These are phyloP conservation scores for Colletes collaris DNA, from an alignment of 2,888 invertebrate species.

Conservation along the genomic window DNA sequence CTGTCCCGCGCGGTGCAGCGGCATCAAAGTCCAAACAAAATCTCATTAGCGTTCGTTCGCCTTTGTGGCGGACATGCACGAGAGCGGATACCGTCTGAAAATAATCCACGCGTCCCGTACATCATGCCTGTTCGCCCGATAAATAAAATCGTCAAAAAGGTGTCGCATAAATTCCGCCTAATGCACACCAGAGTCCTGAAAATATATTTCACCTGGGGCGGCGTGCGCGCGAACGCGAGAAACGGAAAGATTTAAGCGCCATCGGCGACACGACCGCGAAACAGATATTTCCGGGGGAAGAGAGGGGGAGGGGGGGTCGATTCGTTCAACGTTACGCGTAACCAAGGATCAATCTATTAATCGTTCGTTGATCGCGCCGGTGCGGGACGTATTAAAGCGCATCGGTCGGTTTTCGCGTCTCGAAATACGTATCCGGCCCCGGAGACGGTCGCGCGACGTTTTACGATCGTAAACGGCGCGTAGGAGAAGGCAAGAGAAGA, in stretches of 20 bases:
- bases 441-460: conserved; percentile 42
- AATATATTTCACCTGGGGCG: conserved; percentile 19
- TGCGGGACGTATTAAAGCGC: conserved; percentile 10
- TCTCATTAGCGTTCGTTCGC: conserved; percentile 7
- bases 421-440: conserved; percentile 62
- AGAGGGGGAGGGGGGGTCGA: neutral
- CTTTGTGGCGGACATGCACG: neutral
- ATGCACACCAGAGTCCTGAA: neutral
- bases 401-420: conserved; percentile 31
- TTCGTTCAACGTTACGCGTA: conserved; percentile 41
- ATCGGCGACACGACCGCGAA: conserved; percentile 4
- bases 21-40: too few relatives aligned
- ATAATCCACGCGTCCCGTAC: conserved; percentile 31
- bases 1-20: too few relatives aligned
- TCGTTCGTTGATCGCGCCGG: conserved; percentile 54
- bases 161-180: conserved; percentile 23
- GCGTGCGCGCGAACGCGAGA: neutral
- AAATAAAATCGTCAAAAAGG: conserved; percentile 38
- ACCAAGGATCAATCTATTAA: conserved; percentile 60
- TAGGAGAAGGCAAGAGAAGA: conserved; percentile 28
- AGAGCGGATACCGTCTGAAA: conserved; percentile 15
- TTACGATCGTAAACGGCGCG: conserved; percentile 59
- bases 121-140: conserved; percentile 27
- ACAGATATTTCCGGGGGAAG: conserved; percentile 39
- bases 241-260: conserved; percentile 31